Base-by-base conservation (phyloP, 2,888 invertebrate genomes). In the Halictus ligatus region DNA sequence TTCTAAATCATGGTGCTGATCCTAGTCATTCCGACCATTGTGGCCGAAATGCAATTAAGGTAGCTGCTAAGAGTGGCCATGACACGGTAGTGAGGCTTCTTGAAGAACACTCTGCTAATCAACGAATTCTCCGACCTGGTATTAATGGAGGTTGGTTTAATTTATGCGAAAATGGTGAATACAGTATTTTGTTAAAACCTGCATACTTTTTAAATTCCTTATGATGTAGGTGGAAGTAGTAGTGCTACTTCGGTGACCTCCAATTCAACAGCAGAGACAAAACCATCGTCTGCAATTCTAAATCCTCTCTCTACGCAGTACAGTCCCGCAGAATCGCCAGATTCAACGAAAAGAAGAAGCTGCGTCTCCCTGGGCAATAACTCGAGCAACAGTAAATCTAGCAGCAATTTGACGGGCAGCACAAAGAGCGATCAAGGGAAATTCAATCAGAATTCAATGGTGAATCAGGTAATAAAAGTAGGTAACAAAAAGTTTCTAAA, bases 51-150 rank as follows among this genome's bases (percentile, higher is more conserved):
- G 98, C 98, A 0, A 96, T 98, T 21, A 97, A 98, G 92, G 98
- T 99, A 40, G 99, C 99, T 5, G 97, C 98, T 90, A 98, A 99
- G 91, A 98, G 98, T 0, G 99, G 99, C 0, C 99, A 99, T 95
- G 97, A 97, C 84, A 97, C 97, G 91, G 98, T 99, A 88, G 97
- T 98, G 83, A 96, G 97, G 89, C 96, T 97, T 92, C 96, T 98
- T 91, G 98, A 98, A 95, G 97, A 97, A 89, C 95, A 95, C 81
- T 94, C 95, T 13, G 95, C 95, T 25, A 95, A 94, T 92, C 95
- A 95, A 89, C 93, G 94, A 86, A 94, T 92, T 80, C 89, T 94
- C 69, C 92, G 94, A 87, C 94, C 95, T 78, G 93, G 94, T 74
- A 92, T 93, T 80, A 94, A 95, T 85, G 94, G 94, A 88, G 94